A percentile compares a stretch with the other conserved stretches of the same genome.
These are phyloP conservation scores for Thereva nobilitata DNA, from an alignment of 2,888 invertebrate species.

Conservation along the genomic window DNA sequence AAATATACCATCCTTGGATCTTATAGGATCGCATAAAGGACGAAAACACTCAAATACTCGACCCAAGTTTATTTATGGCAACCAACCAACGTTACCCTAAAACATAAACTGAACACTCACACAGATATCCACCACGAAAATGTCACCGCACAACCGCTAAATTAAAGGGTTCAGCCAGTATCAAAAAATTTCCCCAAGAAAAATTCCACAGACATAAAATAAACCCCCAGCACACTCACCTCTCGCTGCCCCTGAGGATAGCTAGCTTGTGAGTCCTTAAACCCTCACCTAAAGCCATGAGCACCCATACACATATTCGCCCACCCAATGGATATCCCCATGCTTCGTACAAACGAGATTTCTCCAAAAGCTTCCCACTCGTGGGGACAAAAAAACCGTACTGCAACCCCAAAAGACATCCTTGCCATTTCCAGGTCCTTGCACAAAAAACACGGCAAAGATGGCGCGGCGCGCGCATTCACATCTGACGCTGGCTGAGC, in stretches of 20 bases:
- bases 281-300: too few relatives aligned
- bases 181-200: constrained; percentile 41
- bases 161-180: constrained; percentile 36
- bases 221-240: too few relatives aligned
- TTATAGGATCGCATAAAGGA: background rate
- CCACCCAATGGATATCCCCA: too few relatives aligned
- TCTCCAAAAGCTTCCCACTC: too few relatives aligned
- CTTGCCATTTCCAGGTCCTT: background rate
- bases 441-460: too few relatives aligned
- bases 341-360: too few relatives aligned
- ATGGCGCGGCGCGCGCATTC: constrained; percentile 34
- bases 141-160: constrained; percentile 46
- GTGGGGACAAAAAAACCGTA: background rate
- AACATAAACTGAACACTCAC: constrained; percentile 53
- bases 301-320: too few relatives aligned
- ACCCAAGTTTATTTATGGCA: constrained; percentile 43
- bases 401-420: background rate
- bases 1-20: constrained; percentile 6
- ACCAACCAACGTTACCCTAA: constrained; percentile 57
- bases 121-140: constrained; percentile 53
- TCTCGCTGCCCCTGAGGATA: too few relatives aligned
- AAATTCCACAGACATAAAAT: constrained; percentile 23
- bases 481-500: background rate
- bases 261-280: too few relatives aligned
- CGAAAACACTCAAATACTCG: background rate